These are phyloP conservation scores for Micrastur ruficollis DNA, from an alignment of 2,797 vertebrate species.

Conservation along the genomic window DNA sequence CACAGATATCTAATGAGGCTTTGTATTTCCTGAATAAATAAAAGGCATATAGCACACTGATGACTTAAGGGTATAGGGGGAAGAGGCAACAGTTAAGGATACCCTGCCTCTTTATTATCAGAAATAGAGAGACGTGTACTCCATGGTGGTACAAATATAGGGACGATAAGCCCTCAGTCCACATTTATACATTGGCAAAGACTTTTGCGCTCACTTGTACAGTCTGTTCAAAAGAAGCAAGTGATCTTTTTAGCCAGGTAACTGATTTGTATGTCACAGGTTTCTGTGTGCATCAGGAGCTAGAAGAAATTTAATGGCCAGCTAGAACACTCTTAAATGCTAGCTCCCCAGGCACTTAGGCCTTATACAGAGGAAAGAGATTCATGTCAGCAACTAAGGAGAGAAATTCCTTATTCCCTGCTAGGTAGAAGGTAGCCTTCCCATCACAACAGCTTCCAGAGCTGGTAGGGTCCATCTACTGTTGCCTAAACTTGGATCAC, in stretches of 20 bases:
- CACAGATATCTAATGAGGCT: slow-evolving; percentile 47
- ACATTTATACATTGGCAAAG: background rate
- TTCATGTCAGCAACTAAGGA: background rate
- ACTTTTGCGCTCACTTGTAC: background rate
- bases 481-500: background rate
- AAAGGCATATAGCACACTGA: background rate
- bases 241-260: background rate
- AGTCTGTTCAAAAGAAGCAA: background rate
- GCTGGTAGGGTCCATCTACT: background rate
- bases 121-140: background rate
- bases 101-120: background rate
- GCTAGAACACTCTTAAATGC: background rate
- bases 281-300: background rate
- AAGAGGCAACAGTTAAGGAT: background rate
- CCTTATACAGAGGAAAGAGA: background rate
- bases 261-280: background rate
- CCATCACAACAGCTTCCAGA: background rate
- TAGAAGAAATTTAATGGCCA: background rate
- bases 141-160: background rate
- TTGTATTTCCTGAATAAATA: slow-evolving; percentile 43
- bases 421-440: background rate
- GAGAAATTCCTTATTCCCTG: background rate
- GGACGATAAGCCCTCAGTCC: background rate
- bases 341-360: background rate
- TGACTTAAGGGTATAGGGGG: background rate